Conservation (phyloP, 1,140 invertebrate genomes). For the Ctenoplectra terminalis region DNA sequence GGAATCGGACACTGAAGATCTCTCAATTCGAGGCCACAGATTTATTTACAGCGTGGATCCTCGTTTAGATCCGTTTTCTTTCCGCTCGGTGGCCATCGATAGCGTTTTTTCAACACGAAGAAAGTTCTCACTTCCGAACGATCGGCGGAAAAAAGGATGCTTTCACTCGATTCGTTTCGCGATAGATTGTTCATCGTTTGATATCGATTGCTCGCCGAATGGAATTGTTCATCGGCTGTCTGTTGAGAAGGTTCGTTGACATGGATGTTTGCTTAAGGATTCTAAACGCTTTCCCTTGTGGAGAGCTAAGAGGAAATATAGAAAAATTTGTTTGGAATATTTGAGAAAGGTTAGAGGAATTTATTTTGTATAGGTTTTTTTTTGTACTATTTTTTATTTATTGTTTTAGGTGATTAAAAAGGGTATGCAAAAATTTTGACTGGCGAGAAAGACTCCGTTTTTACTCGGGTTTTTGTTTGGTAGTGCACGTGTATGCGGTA, state of each 20-base stretch:
- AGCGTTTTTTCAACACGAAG: conserved; percentile 39
- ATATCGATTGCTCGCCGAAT: not conserved
- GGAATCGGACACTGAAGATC: conserved; percentile 48
- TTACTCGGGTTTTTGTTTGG: too few species aligned
- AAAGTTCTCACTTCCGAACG: conserved; percentile 51
- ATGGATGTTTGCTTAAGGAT: not conserved
- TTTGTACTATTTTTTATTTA: not conserved
- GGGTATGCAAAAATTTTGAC: too few species aligned
- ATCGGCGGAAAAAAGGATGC: conserved; percentile 36
- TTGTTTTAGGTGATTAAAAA: too few species aligned
- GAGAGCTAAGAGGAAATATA: not conserved
- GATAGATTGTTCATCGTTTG: not conserved
- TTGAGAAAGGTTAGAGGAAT: too few species aligned
- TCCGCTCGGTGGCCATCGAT: not conserved
- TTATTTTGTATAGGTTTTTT: not conserved
- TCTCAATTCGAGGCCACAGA: conserved; percentile 7
- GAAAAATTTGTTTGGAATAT: not conserved
- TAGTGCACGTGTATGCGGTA: too few species aligned
- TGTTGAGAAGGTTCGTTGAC: conserved; percentile 3
- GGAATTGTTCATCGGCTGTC: not conserved
- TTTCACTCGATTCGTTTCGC: conserved; percentile 47
- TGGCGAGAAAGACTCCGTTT: too few species aligned
- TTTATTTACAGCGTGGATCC: conserved; percentile 50
- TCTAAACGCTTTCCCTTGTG: not conserved
- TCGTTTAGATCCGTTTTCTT: conserved; percentile 33